Conservation (phyloP, 2,888 invertebrate genomes). For the Zaprionus lineosus region DNA sequence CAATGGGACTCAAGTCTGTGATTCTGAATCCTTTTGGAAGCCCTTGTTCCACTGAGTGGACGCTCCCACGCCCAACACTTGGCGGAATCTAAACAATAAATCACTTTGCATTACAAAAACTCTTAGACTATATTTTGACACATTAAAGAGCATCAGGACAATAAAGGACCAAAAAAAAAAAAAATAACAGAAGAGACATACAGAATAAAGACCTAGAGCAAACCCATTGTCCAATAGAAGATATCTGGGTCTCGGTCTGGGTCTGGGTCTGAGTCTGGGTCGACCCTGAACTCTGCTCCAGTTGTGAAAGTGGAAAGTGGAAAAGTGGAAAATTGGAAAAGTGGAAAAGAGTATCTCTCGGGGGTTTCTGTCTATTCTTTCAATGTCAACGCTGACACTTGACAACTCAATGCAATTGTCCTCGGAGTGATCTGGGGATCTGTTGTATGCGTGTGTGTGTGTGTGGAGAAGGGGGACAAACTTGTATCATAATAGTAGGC, state of each 20-base stretch:
- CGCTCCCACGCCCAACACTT: constrained; percentile 59
- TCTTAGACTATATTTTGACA: constrained; percentile 73
- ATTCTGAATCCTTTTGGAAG: constrained; percentile 24
- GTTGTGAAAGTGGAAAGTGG: constrained; percentile 20
- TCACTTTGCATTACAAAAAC: constrained; percentile 68
- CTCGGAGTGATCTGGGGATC: not conserved
- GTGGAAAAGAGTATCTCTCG: too few relatives aligned
- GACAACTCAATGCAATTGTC: constrained; percentile 73
- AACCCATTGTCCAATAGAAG: constrained; percentile 22
- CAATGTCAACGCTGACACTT: constrained; percentile 75
- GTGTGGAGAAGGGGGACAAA: constrained; percentile 43
- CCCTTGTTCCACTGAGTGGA: constrained; percentile 6
- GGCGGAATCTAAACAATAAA: constrained; percentile 55
- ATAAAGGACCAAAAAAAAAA: too few relatives aligned
- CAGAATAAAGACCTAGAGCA: constrained; percentile 3
- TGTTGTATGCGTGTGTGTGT: not conserved
- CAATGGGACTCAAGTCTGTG: too few relatives aligned
- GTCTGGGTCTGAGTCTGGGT: constrained; percentile 15
- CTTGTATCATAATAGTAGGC: constrained; percentile 57
- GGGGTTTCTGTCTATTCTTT: constrained; percentile 41
- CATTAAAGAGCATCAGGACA: constrained; percentile 69
- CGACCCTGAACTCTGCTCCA: constrained; percentile 24
- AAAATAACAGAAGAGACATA: too few relatives aligned
- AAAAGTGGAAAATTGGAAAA: not conserved
- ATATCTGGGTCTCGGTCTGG: too few relatives aligned